These are phyloP conservation scores for Pandemis corylana DNA, from an alignment of 2,888 invertebrate genomes.

Conservation along the genomic window DNA sequence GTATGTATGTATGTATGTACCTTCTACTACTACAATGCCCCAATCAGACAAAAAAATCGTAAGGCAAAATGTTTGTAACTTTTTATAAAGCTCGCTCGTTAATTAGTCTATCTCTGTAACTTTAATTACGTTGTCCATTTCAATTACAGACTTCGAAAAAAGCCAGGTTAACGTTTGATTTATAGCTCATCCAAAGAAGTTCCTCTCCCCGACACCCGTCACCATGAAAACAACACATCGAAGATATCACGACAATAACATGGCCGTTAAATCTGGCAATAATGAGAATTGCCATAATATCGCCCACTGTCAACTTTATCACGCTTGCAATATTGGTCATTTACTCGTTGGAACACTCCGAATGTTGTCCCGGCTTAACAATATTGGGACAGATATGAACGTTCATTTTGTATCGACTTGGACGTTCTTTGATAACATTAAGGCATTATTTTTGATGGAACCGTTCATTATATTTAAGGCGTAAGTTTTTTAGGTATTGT, in stretches of 20 bases:
- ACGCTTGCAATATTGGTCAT: constrained; percentile 11
- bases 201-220: background rate
- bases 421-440: background rate
- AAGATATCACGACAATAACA: background rate
- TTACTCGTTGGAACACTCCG: constrained; percentile 1
- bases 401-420: background rate
- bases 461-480: too few relatives aligned
- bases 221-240: constrained; percentile 5
- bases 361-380: constrained; percentile 10
- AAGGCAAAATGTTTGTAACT: too few relatives aligned
- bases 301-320: constrained; percentile 19
- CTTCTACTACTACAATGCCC: too few relatives aligned
- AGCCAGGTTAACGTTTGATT: background rate
- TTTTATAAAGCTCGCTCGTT: too few relatives aligned
- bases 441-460: background rate
- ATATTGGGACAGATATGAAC: constrained; percentile 5
- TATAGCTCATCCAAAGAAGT: background rate
- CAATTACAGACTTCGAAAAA: background rate
- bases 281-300: constrained; percentile 19
- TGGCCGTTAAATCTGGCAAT: constrained; percentile 11
- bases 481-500: background rate
- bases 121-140: too few relatives aligned
- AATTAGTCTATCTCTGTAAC: too few relatives aligned
- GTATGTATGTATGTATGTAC: too few relatives aligned
- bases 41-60: too few relatives aligned